phyloP scores from a whole-genome alignment of 2,113 vertebrate genomes.

The Myiozetetes cayanensis region DNA sequence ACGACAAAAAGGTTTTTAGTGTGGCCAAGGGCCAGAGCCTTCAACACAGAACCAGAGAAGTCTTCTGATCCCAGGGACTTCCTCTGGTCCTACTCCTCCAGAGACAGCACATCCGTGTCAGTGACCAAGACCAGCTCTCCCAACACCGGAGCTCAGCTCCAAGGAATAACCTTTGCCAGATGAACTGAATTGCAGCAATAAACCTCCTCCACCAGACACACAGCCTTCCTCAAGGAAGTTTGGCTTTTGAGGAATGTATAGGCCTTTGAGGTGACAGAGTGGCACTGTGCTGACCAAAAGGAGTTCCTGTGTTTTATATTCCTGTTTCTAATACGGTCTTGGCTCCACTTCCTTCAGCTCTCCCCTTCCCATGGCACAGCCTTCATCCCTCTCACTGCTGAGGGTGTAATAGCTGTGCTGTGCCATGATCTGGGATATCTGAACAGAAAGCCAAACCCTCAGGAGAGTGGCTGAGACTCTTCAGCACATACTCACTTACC shows the following conservation, averaged over 20 bases:
- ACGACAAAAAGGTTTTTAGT: neutral
- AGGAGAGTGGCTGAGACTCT: neutral
- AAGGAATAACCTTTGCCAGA: neutral
- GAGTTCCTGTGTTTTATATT: neutral
- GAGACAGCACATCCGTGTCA: neutral
- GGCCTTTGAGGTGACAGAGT: neutral
- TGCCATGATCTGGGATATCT: neutral
- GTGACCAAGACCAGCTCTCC: neutral
- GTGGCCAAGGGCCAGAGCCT: neutral
- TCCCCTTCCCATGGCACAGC: neutral
- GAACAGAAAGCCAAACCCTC: neutral
- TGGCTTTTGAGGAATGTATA: neutral
- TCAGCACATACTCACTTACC: neutral
- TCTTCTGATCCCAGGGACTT: neutral
- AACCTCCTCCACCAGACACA: neutral
- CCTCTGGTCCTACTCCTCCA: neutral
- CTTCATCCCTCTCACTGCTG: neutral
- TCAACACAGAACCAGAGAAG: neutral
- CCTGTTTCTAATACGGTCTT: fast-evolving
- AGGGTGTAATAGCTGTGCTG: neutral
- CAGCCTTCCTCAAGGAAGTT: neutral
- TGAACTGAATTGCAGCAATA: neutral
- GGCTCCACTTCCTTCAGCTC: neutral
- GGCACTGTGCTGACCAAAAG: neutral
- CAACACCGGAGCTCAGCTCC: neutral